These are phyloP conservation scores for Ophioninae sp. DNA, from an alignment of 2,888 invertebrate species.

Conservation along the genomic window DNA sequence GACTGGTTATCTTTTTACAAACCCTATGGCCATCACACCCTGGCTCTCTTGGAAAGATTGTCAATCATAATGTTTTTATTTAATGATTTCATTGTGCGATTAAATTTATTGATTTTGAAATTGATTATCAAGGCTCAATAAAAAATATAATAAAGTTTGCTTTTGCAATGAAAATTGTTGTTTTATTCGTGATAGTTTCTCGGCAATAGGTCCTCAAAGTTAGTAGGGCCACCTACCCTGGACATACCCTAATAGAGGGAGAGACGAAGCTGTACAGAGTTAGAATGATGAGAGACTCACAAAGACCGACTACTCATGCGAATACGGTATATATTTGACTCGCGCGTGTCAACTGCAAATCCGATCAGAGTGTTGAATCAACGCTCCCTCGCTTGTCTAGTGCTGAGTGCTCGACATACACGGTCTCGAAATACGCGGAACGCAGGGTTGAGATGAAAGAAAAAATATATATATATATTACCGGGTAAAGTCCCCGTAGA, in stretches of 20 bases:
- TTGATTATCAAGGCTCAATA: neutral
- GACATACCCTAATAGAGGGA: neutral
- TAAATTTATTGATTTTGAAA: no score
- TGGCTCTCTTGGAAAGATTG: no score
- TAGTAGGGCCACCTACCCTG: no score
- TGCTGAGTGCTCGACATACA: slow-evolving; percentile 22
- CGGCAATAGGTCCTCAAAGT: no score
- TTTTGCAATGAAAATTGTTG: no score
- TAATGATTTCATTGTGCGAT: no score
- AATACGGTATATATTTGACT: slow-evolving; percentile 43
- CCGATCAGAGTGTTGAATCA: slow-evolving; percentile 58
- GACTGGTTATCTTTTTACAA: no score
- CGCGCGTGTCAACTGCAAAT: slow-evolving; percentile 48
- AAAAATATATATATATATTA: slow-evolving; percentile 4
- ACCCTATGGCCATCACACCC: no score
- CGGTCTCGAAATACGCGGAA: slow-evolving; percentile 12
- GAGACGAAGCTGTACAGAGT: neutral
- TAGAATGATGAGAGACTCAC: neutral
- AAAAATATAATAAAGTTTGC: no score
- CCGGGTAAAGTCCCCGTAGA: neutral
- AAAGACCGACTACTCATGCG: neutral
- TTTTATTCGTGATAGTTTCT: no score
- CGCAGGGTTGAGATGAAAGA: neutral
- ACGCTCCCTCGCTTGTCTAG: slow-evolving; percentile 17
- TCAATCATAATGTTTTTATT: no score